Percentiles rank a stretch among this genome's conserved stretches.
These are phyloP conservation scores for Tursiops truncatus DNA, from an alignment of 2,113 vertebrate genomes.

Conservation along the genomic window DNA sequence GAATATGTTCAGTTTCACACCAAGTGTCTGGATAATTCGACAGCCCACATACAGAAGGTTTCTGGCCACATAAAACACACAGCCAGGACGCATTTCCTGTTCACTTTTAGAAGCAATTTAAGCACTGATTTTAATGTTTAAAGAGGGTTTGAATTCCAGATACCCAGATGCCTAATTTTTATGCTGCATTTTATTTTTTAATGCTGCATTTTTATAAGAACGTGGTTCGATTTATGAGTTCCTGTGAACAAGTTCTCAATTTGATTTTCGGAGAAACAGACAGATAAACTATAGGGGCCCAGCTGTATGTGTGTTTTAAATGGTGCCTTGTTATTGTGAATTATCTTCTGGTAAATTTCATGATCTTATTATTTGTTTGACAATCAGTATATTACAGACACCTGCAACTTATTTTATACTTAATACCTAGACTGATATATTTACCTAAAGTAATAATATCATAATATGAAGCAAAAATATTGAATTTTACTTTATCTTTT, in stretches of 20 bases:
- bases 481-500: slow-evolving; percentile 15
- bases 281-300: not conserved
- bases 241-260: slow-evolving; percentile 33
- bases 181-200: slow-evolving; percentile 57
- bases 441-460: not conserved
- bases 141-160: slow-evolving; percentile 54
- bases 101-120: slow-evolving; percentile 53
- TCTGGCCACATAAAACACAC: slow-evolving; percentile 50
- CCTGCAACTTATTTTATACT: not conserved
- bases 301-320: slow-evolving; percentile 28
- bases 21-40: slow-evolving; percentile 24
- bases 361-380: not conserved
- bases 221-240: slow-evolving; percentile 22
- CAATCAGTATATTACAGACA: not conserved
- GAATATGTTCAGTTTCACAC: not conserved
- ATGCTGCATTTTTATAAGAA: slow-evolving; percentile 45
- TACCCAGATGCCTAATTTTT: slow-evolving; percentile 63
- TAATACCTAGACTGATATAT: not conserved
- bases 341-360: slow-evolving; percentile 45
- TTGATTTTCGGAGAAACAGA: slow-evolving; percentile 55
- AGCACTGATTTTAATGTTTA: slow-evolving; percentile 49
- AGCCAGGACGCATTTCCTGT: slow-evolving; percentile 42
- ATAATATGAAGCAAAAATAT: not conserved
- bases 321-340: slow-evolving; percentile 36
- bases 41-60: slow-evolving; percentile 41